Evolutionary conservation across 2,797 vertebrate species (phyloP), one percentile per base, ranked within the genome.

Genomic region (Hapalemur alaotrensis): DNA sequence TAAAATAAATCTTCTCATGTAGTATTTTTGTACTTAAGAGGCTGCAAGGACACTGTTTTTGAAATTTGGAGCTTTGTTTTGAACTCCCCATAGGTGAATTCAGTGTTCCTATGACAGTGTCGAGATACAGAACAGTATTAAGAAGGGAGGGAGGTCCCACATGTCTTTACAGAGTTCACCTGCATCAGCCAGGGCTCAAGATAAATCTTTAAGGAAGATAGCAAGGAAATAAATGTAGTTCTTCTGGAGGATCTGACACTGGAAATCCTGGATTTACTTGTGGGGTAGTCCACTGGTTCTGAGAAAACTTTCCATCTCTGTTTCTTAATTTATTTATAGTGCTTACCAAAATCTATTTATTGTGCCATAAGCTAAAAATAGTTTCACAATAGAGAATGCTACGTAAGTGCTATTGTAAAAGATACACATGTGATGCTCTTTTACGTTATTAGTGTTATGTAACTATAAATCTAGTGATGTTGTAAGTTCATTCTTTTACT

Each of bases 1-100:
- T 91, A 89, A 94, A 95, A 89, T 95, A 95, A 95, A 88, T 78
- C 28, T 57, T 94, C 54, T 67, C 15, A 35, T 30, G 20, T 52
- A 85, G 52, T 43, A n/a, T n/a, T 79, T 95, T 86, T 79, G 28
- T 48, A 76, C 50, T 57, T 75, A 78, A 69, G 1, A 69, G 20
- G 23, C 41, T 82, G 9, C 30, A 89, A 85, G 89, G 48, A 80
- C 18, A 57, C 15, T 9, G 35, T 61, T 35, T 93, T 96, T 89
- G 28, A 75, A 79, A 80, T 1, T 23, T 35, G 32, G 22, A 43
- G 22, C 59, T 82, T 85, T 96, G 38, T 61, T 83, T 69, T 93
- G 43, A 94, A 48, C 35, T 91, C 75, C 22, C 6, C 5, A 5
- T 23, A 41, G 80, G 38, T 50, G 50, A 89, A 78, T 54, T 85